Evolutionary conservation across 2,888 invertebrate genomes (phyloP).

Genomic region (Lepidonotus clava): DNA sequence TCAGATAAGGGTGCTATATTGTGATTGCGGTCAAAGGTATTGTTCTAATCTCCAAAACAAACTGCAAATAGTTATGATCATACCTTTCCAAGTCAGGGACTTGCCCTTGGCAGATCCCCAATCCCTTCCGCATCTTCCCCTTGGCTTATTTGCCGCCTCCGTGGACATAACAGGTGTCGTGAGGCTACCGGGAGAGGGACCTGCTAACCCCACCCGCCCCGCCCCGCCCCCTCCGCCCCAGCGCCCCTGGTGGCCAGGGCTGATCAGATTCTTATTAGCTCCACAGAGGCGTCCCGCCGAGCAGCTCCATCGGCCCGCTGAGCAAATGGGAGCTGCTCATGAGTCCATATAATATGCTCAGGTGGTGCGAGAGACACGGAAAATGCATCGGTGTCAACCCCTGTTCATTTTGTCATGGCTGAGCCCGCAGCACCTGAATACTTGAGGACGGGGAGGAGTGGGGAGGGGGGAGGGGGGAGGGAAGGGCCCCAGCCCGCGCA

Average conservation of each 20-base stretch:
- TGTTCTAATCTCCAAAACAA: no score
- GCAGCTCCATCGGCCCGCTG: background rate
- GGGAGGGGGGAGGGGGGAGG: background rate
- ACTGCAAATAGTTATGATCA: no score
- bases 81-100: no score
- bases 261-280: background rate
- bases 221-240: background rate
- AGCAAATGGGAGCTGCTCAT: background rate
- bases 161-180: no score
- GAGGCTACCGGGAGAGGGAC: no score
- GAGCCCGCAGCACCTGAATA: background rate
- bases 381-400: conserved; percentile 19
- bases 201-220: no score
- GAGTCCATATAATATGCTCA: background rate
- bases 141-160: no score
- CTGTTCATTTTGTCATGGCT: conserved; percentile 5
- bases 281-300: background rate
- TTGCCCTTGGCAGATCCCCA: no score
- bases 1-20: no score
- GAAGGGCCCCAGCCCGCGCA: no score
- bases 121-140: no score
- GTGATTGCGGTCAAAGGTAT: no score
- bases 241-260: background rate
- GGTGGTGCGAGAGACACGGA: conserved; percentile 17
- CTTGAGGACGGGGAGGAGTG: background rate